phyloP scores from a whole-genome alignment of 2,113 vertebrate genomes.

The Empidonax alnorum region DNA sequence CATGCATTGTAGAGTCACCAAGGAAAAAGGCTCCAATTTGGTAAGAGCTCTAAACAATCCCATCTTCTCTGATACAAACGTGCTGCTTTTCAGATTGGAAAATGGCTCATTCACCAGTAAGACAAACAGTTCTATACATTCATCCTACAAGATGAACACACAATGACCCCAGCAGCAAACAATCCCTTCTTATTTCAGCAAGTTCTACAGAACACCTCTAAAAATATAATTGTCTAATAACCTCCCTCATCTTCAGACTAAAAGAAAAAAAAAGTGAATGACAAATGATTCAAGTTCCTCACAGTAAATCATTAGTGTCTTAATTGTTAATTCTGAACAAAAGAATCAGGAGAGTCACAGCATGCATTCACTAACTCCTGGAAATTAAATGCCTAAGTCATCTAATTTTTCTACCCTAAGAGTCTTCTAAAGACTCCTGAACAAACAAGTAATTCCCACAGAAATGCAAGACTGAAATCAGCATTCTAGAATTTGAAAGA shows the following conservation, averaged over 20 bases:
- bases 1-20: neutral
- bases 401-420: neutral
- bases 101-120: neutral
- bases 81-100: neutral
- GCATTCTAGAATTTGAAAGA: neutral
- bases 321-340: neutral
- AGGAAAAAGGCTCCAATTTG: neutral
- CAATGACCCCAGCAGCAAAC: neutral
- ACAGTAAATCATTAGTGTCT: neutral
- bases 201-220: neutral
- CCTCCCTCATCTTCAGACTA: neutral
- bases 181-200: neutral
- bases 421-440: neutral
- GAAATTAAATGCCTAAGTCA: neutral
- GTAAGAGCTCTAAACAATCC: neutral
- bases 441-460: neutral
- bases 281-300: neutral
- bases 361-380: neutral
- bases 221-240: neutral
- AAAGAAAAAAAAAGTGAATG: neutral
- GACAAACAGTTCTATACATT: neutral
- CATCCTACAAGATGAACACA: neutral
- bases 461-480: neutral
- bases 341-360: neutral
- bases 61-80: neutral